Evolutionary conservation across 53 echinoderm and acorn worm species (phyloP), one percentile per base, ranked within the genome.

Genomic region (Stichopus horrens): DNA sequence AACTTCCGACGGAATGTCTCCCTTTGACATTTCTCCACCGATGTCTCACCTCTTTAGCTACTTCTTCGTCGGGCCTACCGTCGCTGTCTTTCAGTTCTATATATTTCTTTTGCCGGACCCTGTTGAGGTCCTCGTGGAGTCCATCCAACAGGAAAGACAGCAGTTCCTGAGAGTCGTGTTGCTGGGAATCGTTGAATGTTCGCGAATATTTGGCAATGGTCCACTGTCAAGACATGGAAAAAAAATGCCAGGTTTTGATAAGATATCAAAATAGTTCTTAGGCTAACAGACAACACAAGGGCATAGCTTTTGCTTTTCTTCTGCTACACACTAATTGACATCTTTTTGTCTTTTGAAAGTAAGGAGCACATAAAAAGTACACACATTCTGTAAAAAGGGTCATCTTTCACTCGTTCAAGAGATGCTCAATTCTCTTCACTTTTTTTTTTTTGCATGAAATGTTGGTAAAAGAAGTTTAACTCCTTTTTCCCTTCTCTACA

Each of bases 171-270:
- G 99, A 99, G 76, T 99, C 96, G 19, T 96, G 96, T 87, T 96
- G 96, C 55, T 99, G 99, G 89, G 95, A 99, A 53, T 95, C 99
- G 51, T 96, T 99, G 91, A 99, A 99, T 57, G 93, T 91, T 3
- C 94, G 96, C 5, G 99, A 96, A 80, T 99, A 99, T 90, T 99
- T 99, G 89, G 95, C 99, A 90, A 99, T 99, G 22, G 99, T 99
- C 99, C 99, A 99, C 99, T 99, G 92, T 6, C 53, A 74, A 19
- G 37, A 37, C 37, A 2, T 37, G 88, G 57, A 83, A 54, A 79
- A 66, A 63, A 82, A 9, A 14, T 53, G 6, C 54, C 68, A 67
- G n/a, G 68, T 11, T 14, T 67, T 67, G 11, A 14, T n/a, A n/a
- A 14, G 13, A 67, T 67, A 37, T 37, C 37, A 37, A 37, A 37